phyloP scores from a whole-genome alignment of 2,888 invertebrate species.

The Agonopterix alstromeriana region DNA sequence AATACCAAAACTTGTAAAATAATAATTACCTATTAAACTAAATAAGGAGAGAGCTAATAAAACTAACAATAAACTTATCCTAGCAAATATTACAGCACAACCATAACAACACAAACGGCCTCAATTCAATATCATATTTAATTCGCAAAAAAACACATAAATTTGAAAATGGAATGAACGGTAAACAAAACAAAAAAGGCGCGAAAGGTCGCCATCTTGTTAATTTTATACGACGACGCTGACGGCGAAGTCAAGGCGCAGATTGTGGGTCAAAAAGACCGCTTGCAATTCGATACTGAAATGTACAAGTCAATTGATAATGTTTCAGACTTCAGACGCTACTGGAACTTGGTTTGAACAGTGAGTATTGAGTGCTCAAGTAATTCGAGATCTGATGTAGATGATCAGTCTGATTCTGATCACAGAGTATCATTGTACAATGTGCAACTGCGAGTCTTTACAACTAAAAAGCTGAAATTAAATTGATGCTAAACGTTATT shows the following conservation, averaged over 20 bases:
- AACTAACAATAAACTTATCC: background rate
- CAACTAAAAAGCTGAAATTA: too few relatives aligned
- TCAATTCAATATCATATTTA: constrained; percentile 6
- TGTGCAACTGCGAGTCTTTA: too few relatives aligned
- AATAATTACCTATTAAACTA: background rate
- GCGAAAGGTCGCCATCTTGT: constrained; percentile 26
- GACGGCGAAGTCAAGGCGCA: constrained; percentile 18
- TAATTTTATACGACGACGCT: constrained; percentile 14
- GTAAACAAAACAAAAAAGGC: constrained; percentile 25
- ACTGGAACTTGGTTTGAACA: background rate
- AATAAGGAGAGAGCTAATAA: background rate
- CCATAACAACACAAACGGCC: background rate
- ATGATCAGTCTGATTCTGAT: too few relatives aligned
- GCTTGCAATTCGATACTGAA: constrained; percentile 15
- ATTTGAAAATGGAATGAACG: constrained; percentile 15
- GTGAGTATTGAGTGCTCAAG: background rate
- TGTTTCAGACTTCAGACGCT: background rate
- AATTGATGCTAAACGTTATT: too few relatives aligned
- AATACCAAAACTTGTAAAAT: background rate
- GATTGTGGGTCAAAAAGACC: constrained; percentile 9
- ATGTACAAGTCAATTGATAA: background rate
- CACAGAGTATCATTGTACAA: too few relatives aligned
- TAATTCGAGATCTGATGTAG: background rate
- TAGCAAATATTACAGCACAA: background rate
- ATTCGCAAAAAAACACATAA: constrained; percentile 9